Evolutionary conservation across 2,113 vertebrate species (phyloP), one percentile per base, ranked within the genome.

Genomic region (Coptodon bakossiorum): DNA sequence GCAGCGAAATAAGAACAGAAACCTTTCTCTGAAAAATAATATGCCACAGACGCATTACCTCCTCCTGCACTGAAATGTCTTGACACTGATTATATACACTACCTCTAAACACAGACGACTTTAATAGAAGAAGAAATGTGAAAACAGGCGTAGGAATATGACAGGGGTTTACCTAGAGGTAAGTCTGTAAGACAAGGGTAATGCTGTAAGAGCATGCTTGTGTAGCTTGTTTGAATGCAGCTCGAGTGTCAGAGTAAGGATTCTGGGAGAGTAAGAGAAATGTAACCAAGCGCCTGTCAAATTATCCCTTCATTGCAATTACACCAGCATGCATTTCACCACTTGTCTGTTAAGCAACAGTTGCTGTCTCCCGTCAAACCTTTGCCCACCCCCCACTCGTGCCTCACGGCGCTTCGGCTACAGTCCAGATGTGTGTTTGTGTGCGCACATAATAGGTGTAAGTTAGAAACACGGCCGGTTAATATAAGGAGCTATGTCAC

Each of bases 271-370:
- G 88, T 86, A 45, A 56, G 89, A 92, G 91, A 93, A 93, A 89
- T 90, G 90, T 38, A 90, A 91, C 90, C 84, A 91, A 94, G 89
- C 73, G 36, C 84, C 92, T 95, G 95, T 95, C 94, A 95, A 94
- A 96, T 95, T 82, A 94, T 94, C 88, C 91, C 80, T 84, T 95
- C 91, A 93, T 83, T 94, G 73, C 92, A 96, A 93, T 95, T 94
- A 91, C 88, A 89, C 86, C 45, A 87, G 88, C 91, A 92, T 82
- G 84, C 48, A 82, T 91, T 93, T 82, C 87, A 82, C 85, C 19
- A 84, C 88, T 81, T 88, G 91, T 93, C 94, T 91, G 94, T 93
- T 88, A 82, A 91, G 91, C 82, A 94, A 90, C 90, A 86, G 88
- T 90, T 76, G 78, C 81, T 89, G 91, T 89, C 91, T 89, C 86